Conservation (phyloP, 2,888 invertebrate genomes). For the Acrobasis suavella region DNA sequence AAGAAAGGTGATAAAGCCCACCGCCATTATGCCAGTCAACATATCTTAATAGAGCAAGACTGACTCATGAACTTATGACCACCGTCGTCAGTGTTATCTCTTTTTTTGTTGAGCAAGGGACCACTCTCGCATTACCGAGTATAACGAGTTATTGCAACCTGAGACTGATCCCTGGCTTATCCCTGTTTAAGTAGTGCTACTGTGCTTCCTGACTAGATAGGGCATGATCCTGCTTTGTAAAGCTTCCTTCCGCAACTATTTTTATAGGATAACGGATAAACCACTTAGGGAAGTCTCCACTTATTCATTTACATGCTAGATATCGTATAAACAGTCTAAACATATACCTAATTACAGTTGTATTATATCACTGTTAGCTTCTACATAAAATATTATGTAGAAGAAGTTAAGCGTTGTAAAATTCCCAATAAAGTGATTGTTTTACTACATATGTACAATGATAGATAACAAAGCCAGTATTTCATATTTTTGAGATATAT, state of each 20-base stretch:
- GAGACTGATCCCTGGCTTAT: conserved; percentile 62
- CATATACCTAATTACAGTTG: too few species aligned
- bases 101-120: conserved; percentile 45
- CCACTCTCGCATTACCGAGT: conserved; percentile 47
- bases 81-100: conserved; percentile 38
- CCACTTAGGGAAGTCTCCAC: conserved; percentile 64
- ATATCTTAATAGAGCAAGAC: conserved; percentile 24
- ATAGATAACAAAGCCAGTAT: too few species aligned
- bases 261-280: conserved; percentile 63
- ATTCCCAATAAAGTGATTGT: too few species aligned
- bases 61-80: conserved; percentile 37
- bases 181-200: conserved; percentile 59
- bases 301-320: conserved; percentile 1
- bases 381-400: too few species aligned
- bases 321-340: not conserved
- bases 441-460: too few species aligned
- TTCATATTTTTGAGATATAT: too few species aligned
- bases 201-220: conserved; percentile 73
- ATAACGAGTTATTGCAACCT: conserved; percentile 54
- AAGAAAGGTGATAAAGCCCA: conserved; percentile 18
- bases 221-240: conserved; percentile 61
- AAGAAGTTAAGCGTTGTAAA: too few species aligned
- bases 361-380: too few species aligned
- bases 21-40: conserved; percentile 17
- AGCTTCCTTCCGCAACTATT: conserved; percentile 71